Percentiles rank a stretch among this genome's conserved stretches.
phyloP scores from a whole-genome alignment of 2,113 vertebrate species.

The Antechinus flavipes region DNA sequence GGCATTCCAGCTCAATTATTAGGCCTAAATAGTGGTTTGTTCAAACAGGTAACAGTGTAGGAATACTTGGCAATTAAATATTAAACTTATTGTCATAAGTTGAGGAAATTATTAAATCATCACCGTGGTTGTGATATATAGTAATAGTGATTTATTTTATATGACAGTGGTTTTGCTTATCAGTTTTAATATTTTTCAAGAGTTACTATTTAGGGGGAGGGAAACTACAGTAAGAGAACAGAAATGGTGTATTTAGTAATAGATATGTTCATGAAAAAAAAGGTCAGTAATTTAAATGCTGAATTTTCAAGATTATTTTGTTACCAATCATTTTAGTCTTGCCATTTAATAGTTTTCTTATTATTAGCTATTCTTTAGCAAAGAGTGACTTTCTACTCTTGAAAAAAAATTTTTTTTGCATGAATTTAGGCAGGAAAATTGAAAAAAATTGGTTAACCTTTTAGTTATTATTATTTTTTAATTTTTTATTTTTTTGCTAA shows the following conservation, averaged over 20 bases:
- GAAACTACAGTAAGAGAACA: conserved; percentile 78
- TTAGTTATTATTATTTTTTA: no score
- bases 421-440: neutral
- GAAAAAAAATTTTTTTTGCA: conserved; percentile 5
- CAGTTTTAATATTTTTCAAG: conserved; percentile 72
- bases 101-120: conserved; percentile 64
- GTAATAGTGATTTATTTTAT: conserved; percentile 54
- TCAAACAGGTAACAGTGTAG: conserved; percentile 63
- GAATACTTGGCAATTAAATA: conserved; percentile 74
- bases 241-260: conserved; percentile 78
- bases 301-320: conserved; percentile 34
- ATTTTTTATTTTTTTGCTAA: no score
- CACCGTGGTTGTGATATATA: conserved; percentile 40
- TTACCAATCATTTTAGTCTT: conserved; percentile 42
- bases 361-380: neutral
- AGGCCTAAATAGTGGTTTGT: conserved; percentile 79
- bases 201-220: conserved; percentile 79
- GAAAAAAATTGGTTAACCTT: neutral
- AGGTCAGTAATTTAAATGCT: conserved; percentile 69
- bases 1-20: conserved; percentile 77
- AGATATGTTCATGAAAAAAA: conserved; percentile 75
- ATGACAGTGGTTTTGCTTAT: conserved; percentile 66
- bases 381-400: neutral
- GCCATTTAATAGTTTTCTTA: conserved; percentile 20
- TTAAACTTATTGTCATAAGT: conserved; percentile 64